Evolutionary conservation across 1,140 invertebrate species (phyloP).

Genomic region (Anadara kagoshimensis): DNA sequence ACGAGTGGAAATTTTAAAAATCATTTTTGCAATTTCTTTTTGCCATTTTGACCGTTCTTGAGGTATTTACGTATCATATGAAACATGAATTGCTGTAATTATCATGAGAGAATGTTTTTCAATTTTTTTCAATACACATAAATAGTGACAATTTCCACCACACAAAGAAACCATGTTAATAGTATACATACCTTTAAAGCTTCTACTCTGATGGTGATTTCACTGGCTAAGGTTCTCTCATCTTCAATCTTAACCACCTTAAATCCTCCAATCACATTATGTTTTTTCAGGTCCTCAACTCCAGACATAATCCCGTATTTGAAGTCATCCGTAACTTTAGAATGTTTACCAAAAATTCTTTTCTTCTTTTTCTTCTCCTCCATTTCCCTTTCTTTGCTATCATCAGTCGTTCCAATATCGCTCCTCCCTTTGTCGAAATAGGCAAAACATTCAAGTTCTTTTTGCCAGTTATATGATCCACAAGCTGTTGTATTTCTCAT

Average conservation of each 20-base stretch:
- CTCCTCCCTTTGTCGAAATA: not conserved
- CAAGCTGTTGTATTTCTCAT: constrained; percentile 28
- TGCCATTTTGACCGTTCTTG: too few species aligned
- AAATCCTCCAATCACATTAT: constrained; percentile 36
- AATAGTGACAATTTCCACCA: too few species aligned
- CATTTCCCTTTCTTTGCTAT: constrained; percentile 12
- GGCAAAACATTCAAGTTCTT: constrained; percentile 16
- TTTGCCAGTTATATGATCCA: constrained; percentile 30
- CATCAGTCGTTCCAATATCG: constrained; percentile 8
- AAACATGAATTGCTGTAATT: too few species aligned
- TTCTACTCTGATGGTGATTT: constrained; percentile 36
- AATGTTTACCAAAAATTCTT: constrained; percentile 13
- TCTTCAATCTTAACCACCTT: constrained; percentile 42
- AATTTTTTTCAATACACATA: too few species aligned
- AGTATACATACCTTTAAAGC: constrained; percentile 36
- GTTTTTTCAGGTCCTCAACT: constrained; percentile 20
- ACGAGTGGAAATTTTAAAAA: too few species aligned
- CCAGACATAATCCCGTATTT: constrained; percentile 33
- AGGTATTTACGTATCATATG: too few species aligned
- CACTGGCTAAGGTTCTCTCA: constrained; percentile 26
- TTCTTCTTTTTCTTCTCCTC: constrained; percentile 11
- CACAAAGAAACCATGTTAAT: too few species aligned
- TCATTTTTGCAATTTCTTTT: too few species aligned
- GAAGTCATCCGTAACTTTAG: constrained; percentile 28
- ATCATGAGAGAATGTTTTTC: too few species aligned